Conservation (phyloP, 2,888 invertebrate genomes). For the Drosophila buzzatii region DNA sequence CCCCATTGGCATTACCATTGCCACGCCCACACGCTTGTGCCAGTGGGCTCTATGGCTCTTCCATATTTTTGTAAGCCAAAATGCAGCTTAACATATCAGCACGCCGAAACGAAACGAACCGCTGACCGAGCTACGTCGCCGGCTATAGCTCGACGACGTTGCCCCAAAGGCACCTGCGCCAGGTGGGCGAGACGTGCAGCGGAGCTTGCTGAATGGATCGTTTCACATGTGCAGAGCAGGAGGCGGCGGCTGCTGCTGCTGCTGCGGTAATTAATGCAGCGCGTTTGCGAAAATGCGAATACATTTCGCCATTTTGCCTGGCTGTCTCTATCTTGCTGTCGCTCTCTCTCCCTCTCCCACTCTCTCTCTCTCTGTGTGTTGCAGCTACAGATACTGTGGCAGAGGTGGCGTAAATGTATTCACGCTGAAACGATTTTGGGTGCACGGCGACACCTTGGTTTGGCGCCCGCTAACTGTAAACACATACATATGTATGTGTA, state of each 20-base stretch:
- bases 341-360: neutral
- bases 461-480: slow-evolving; percentile 80
- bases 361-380: slow-evolving; percentile 12
- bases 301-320: slow-evolving; percentile 70
- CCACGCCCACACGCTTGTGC: neutral
- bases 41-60: slow-evolving; percentile 12
- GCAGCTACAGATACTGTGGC: slow-evolving; percentile 37
- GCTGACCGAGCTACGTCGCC: slow-evolving; percentile 64
- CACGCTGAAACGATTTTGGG: slow-evolving; percentile 79
- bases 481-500: slow-evolving; percentile 71
- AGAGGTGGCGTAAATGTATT: slow-evolving; percentile 70
- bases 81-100: slow-evolving; percentile 80
- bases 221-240: slow-evolving; percentile 20
- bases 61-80: slow-evolving; percentile 80
- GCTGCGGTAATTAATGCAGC: slow-evolving; percentile 81
- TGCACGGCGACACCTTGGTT: slow-evolving; percentile 80
- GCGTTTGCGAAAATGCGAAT: slow-evolving; percentile 82
- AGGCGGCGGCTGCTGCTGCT: slow-evolving; percentile 58
- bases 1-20: slow-evolving; percentile 61
- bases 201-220: neutral
- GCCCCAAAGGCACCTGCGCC: slow-evolving; percentile 64
- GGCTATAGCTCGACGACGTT: slow-evolving; percentile 27
- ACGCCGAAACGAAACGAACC: slow-evolving; percentile 47
- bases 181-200: neutral
- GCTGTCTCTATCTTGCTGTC: neutral